These are phyloP conservation scores for Mus spretus DNA, from an alignment of 2,797 vertebrate genomes.

Conservation along the genomic window DNA sequence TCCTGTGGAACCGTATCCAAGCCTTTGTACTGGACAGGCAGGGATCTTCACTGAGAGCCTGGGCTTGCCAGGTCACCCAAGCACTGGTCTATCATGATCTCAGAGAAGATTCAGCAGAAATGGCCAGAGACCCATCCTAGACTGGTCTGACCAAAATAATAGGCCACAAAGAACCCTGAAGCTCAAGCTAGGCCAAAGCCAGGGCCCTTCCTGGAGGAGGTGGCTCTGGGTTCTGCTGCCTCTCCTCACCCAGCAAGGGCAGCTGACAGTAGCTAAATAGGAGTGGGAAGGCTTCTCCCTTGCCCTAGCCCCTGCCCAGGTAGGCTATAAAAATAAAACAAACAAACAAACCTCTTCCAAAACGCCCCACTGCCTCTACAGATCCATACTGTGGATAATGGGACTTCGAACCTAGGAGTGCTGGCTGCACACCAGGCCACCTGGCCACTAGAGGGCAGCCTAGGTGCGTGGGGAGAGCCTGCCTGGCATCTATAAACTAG, in stretches of 20 bases:
- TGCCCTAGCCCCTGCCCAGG: background rate
- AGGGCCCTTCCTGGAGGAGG: background rate
- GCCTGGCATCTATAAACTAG: background rate
- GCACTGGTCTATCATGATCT: background rate
- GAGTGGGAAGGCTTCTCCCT: background rate
- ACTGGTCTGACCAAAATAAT: background rate
- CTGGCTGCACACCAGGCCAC: background rate
- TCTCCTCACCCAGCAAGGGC: background rate
- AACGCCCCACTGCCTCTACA: background rate
- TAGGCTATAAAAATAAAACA: background rate
- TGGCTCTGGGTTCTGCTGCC: background rate
- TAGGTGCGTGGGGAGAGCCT: background rate
- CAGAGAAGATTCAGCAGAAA: background rate
- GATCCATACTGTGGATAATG: background rate
- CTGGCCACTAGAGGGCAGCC: slow-evolving; percentile 47
- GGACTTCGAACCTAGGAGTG: too few relatives aligned
- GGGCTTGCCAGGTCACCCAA: background rate
- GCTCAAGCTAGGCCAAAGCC: background rate
- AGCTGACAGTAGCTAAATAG: too few relatives aligned
- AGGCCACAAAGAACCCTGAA: background rate
- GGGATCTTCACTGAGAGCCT: background rate
- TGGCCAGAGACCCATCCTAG: background rate
- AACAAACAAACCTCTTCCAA: background rate
- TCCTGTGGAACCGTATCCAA: background rate
- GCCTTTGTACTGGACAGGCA: background rate